A percentile compares a stretch with the other conserved stretches of the same genome.
Conservation (phyloP, 2,888 invertebrate genomes). For the Slavum lentiscoides region DNA sequence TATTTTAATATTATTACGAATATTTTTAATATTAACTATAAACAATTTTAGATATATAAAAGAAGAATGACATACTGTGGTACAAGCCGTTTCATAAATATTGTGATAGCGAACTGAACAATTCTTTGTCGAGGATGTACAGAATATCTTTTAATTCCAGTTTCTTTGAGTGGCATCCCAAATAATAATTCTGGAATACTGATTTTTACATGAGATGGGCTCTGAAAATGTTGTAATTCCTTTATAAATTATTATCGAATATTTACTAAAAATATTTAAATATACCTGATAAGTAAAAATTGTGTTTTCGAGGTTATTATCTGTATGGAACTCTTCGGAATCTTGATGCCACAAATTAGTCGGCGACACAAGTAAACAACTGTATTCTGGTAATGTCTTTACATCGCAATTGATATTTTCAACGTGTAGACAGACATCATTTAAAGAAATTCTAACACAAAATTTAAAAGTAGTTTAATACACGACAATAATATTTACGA, state of each 20-base stretch:
- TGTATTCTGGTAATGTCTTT: slow-evolving; percentile 80
- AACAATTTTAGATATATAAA: slow-evolving; percentile 14
- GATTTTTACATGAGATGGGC: slow-evolving; percentile 79
- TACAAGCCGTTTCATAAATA: slow-evolving; percentile 80
- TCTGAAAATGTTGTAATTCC: slow-evolving; percentile 62
- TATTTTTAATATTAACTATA: neutral
- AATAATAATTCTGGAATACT: slow-evolving; percentile 88
- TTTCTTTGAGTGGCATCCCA: slow-evolving; percentile 86
- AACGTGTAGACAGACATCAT: slow-evolving; percentile 83
- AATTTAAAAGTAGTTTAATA: neutral
- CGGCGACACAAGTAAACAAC: slow-evolving; percentile 87
- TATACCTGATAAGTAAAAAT: slow-evolving; percentile 81
- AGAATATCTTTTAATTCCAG: slow-evolving; percentile 87
- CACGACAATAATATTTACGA: neutral
- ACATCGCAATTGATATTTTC: slow-evolving; percentile 66
- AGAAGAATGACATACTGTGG: slow-evolving; percentile 65
- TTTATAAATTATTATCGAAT: neutral
- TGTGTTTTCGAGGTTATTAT: slow-evolving; percentile 78
- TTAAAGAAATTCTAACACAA: slow-evolving; percentile 69
- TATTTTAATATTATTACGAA: too few species aligned
- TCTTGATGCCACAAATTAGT: slow-evolving; percentile 92
- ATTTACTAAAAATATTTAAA: neutral
- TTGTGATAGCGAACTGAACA: slow-evolving; percentile 86
- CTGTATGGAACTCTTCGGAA: slow-evolving; percentile 75
- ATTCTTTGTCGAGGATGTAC: slow-evolving; percentile 80